Percentiles rank a stretch among this genome's conserved stretches.
Evolutionary conservation across 2,797 vertebrate genomes (phyloP).

Genomic region (Sebastiscus tertius): DNA sequence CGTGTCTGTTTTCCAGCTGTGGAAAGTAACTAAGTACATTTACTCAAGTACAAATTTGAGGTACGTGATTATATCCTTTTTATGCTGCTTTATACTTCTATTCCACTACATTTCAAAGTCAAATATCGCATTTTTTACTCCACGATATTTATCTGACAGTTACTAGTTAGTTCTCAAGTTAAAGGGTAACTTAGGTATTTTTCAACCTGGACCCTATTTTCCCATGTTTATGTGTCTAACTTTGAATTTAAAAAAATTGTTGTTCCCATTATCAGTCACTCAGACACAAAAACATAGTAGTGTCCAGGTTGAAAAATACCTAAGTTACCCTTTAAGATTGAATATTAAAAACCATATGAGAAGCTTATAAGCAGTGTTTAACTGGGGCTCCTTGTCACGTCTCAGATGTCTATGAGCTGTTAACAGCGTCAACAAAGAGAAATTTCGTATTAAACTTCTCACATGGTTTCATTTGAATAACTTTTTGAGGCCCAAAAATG

Average conservation of each 20-base stretch:
- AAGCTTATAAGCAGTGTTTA: neutral
- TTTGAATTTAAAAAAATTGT: too few species aligned
- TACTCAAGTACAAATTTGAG: neutral
- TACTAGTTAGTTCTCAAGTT: neutral
- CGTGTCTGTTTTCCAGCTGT: constrained; percentile 21
- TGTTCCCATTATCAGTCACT: too few species aligned
- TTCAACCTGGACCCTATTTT: too few species aligned
- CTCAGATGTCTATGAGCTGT: neutral
- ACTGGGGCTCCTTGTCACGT: neutral
- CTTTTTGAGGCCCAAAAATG: neutral
- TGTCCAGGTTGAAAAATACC: too few species aligned
- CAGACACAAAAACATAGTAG: too few species aligned
- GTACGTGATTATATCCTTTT: neutral
- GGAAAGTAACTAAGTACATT: constrained; percentile 7
- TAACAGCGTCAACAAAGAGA: too few species aligned
- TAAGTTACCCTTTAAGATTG: neutral
- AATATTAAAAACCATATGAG: neutral
- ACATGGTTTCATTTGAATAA: neutral
- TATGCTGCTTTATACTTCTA: neutral
- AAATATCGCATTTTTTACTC: too few species aligned
- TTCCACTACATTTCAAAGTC: neutral
- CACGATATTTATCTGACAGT: neutral
- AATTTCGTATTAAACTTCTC: too few species aligned
- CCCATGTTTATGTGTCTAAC: too few species aligned
- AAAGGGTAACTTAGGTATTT: too few species aligned